phyloP scores from a whole-genome alignment of 2,113 vertebrate genomes.

The Heliornis fulica region DNA sequence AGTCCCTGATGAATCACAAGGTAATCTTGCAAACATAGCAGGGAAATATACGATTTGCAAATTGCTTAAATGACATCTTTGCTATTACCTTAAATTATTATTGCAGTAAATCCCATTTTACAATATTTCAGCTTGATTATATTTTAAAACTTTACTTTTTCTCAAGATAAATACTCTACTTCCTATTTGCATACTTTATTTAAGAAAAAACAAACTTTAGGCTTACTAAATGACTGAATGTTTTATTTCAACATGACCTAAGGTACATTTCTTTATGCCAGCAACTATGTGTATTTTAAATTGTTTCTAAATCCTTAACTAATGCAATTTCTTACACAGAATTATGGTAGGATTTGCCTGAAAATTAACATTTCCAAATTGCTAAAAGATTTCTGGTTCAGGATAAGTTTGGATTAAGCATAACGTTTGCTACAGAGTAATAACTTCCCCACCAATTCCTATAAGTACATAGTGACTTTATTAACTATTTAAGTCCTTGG shows the following conservation, averaged over 20 bases:
- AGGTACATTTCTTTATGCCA: not conserved
- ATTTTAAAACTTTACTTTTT: slow-evolving; percentile 74
- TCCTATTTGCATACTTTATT: slow-evolving; percentile 57
- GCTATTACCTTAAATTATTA: slow-evolving; percentile 78
- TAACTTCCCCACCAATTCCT: not conserved
- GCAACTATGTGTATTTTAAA: not conserved
- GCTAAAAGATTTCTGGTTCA: slow-evolving; percentile 18
- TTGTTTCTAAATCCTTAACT: not conserved
- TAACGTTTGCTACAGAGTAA: not conserved
- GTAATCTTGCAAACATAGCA: slow-evolving; percentile 77
- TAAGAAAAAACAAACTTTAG: slow-evolving; percentile 5
- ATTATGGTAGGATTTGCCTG: slow-evolving; percentile 22
- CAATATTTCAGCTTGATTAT: slow-evolving; percentile 75
- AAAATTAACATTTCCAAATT: slow-evolving; percentile 28
- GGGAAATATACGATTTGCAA: slow-evolving; percentile 75
- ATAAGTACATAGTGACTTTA: not conserved
- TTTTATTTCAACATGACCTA: slow-evolving; percentile 24
- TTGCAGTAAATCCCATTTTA: slow-evolving; percentile 68
- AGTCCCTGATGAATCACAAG: slow-evolving; percentile 72
- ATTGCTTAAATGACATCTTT: slow-evolving; percentile 77
- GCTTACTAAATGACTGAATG: not conserved
- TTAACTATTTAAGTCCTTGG: not conserved
- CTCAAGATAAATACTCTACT: slow-evolving; percentile 64
- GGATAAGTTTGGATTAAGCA: slow-evolving; percentile 5
- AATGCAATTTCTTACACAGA: not conserved